Conservation (phyloP, 2,797 vertebrate genomes). For the Cottoperca gobio region DNA sequence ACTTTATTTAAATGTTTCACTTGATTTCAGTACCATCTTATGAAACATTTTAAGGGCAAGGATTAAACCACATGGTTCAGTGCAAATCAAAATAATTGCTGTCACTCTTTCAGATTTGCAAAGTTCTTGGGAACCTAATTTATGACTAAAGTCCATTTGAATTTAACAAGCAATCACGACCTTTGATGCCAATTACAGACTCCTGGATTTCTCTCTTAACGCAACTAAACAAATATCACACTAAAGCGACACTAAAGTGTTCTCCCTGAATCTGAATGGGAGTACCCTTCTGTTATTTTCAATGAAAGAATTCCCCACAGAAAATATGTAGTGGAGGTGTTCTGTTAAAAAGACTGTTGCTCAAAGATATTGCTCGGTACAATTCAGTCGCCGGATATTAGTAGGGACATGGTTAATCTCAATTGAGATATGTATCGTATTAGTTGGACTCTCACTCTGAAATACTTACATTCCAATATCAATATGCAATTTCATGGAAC, state of each 20-base stretch:
- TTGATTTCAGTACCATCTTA: not conserved
- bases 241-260: not conserved
- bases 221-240: not conserved
- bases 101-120: not conserved
- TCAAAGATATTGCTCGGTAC: no score
- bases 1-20: not conserved
- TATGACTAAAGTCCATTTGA: not conserved
- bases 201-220: not conserved
- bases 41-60: not conserved
- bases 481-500: not conserved
- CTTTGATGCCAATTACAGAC: not conserved
- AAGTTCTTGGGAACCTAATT: not conserved
- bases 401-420: no score
- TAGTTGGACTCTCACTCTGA: not conserved
- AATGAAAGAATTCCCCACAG: not conserved
- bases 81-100: conserved; percentile 4
- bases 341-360: not conserved
- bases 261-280: not conserved
- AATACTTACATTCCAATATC: not conserved
- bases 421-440: not conserved
- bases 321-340: not conserved
- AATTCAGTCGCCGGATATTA: no score
- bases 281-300: not conserved
- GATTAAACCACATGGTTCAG: not conserved
- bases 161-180: not conserved